Evolutionary conservation across 2,888 invertebrate species (phyloP), one percentile per base, ranked within the genome.

Genomic region (Penaeus monodon): DNA sequence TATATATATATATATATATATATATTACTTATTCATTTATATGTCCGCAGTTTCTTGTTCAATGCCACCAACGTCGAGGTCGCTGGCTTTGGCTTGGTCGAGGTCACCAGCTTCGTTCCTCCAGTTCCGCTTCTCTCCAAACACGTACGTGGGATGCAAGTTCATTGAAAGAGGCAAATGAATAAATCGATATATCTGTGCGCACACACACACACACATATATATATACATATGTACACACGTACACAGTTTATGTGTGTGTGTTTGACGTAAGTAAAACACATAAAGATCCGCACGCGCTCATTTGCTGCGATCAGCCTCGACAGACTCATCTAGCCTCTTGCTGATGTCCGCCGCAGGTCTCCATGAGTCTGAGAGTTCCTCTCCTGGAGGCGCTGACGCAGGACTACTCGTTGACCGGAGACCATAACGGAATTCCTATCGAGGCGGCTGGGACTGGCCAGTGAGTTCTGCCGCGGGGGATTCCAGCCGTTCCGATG

Each of bases 21-120:
- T 3, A 24, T n/a, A 24, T n/a, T 3, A 20, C 2, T 3, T 65
- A 2, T 29, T 70, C 17, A 1, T 29, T 20, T 24, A 2, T 33
- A 29, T 33, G 4, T 38, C 27, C 27, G 12, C 77, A 77, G 77
- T n/a, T n/a, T 77, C n/a, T 2, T 27, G 6, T 77, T 77, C 77
- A 77, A 57, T 17, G 77, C 57, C 0, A 57, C n/a, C n/a, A 33
- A 57, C 27, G n/a, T n/a, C 8, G 77, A 0, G 44, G 27, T n/a
- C 57, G 7, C 57, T 17, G 77, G 77, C 44, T 76, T 77, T 63
- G n/a, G 57, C 77, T 20, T 57, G 2, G 22, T 77, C 1, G 77
- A 29, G 57, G 57, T 77, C 24, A 77, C 77, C n/a, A 7, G n/a
- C 57, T 77, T 77, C 57, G 57, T 29, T 27, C 77, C 77, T 14